phyloP scores from a whole-genome alignment of 2,113 vertebrate species.

The Barbus barbus region DNA sequence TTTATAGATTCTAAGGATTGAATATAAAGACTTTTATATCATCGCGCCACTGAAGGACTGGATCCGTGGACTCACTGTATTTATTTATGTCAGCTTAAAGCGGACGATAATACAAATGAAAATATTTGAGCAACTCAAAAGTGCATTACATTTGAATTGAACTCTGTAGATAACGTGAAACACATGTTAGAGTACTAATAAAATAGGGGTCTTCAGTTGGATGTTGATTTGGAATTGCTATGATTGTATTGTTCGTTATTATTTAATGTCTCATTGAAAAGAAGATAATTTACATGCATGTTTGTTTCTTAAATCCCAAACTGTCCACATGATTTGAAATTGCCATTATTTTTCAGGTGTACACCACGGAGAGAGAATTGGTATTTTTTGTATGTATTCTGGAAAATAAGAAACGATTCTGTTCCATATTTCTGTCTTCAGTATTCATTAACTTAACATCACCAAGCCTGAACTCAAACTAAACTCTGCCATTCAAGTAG shows the following conservation, averaged over 20 bases:
- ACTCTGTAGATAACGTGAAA: constrained; percentile 86
- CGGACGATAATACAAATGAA: constrained; percentile 83
- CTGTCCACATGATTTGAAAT: constrained; percentile 95
- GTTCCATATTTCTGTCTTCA: constrained; percentile 94
- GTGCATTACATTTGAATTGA: constrained; percentile 97
- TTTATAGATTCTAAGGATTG: constrained; percentile 78
- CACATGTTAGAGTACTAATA: constrained; percentile 96
- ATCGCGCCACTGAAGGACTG: constrained; percentile 91
- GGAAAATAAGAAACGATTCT: constrained; percentile 91
- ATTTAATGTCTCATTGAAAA: constrained; percentile 96
- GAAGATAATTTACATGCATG: constrained; percentile 95
- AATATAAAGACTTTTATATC: constrained; percentile 83
- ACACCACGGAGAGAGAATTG: constrained; percentile 95
- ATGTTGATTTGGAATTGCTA: constrained; percentile 98
- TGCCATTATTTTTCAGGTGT: constrained; percentile 99
- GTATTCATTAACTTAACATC: constrained; percentile 74
- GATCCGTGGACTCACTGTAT: constrained; percentile 95
- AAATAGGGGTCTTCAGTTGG: constrained; percentile 91
- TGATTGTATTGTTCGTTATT: constrained; percentile 99
- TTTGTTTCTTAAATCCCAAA: constrained; percentile 95
- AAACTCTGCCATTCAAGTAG: background rate
- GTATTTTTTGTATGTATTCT: constrained; percentile 99
- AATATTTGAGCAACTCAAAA: constrained; percentile 84
- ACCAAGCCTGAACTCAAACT: background rate
- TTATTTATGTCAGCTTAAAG: constrained; percentile 99